Evolutionary conservation across 35 echinoderm and acorn worm species (phyloP), one percentile per base, ranked within the genome.

Genomic region (Eucidaris tribuloides): DNA sequence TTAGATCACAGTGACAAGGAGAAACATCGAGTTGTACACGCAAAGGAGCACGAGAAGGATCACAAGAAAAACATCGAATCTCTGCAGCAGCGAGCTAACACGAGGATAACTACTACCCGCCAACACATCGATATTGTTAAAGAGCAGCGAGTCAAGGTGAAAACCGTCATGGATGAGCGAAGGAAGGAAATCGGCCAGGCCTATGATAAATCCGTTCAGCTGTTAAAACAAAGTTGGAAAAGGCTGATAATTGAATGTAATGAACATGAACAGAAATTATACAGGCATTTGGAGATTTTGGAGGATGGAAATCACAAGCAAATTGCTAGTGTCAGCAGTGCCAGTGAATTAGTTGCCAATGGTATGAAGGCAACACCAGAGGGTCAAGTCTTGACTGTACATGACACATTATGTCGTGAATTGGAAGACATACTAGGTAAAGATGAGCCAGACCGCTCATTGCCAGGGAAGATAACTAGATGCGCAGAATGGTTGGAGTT

Each of bases 381-480:
- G 37, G 68, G 68, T 44, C 35, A 74, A 36, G 34, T 40, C 24
- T 40, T 74, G 7, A 36, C 20, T 74, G 68, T 40, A n/a, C 68
- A 74, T 74, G 68, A 74, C 36, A 74, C 68, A 6, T 40, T 74
- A n/a, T 74, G 68, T 36, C 68, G 44, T 22, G 41, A 74, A 2
- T 36, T 74, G 68, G 68, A 74, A 41, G 40, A 74, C 35, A 74
- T 74, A 22, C 68, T 74, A 42, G 68, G 3, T 44, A 74, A 41
- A 40, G 41, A 40, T 74, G 41, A 74, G 29, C 68, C 35, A 4
- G 68, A 74, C 37, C 44, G 44, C 68, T 25, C 11, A 27, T 24
- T 42, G 35, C 68, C 68, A 3, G 24, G 20, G 68, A 32, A 14
- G 24, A 74, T 40, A 9, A 74, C 68, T 36, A 44, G 37, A 40